Base-by-base conservation (phyloP, 2,797 vertebrate genomes). In the Taeniopygia guttata region DNA sequence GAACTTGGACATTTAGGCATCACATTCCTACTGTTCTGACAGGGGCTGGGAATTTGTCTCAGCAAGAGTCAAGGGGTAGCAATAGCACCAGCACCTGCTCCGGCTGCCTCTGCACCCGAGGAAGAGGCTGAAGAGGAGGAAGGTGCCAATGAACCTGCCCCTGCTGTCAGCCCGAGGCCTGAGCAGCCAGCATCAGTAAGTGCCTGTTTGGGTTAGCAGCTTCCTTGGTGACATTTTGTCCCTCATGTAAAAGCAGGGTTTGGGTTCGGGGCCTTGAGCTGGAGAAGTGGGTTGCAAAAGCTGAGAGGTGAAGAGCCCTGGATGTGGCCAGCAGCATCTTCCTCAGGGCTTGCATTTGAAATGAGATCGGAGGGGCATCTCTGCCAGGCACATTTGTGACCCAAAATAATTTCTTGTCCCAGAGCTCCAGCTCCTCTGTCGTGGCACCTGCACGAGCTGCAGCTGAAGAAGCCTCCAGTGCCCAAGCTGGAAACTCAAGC, bases 1-100 rank as follows among this genome's bases (percentile, higher is more conserved):
- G 17, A 18, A n/a, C 18, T 21, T 21, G n/a, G 42, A 13, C 0
- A 0, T 40, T 48, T 9, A n/a, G 34, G 18, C 14, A 21, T 26
- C 51, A 13, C 11, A 32, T 36, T n/a, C 20, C 21, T 9, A 7
- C 3, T 21, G 0, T 21, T 79, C 11, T 55, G 51, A 26, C 14
- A 38, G 13, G 42, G n/a, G 22, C 51, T 1, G 4, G 17, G 62
- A 38, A n/a, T 67, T 66, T 38, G 14, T 38, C 29, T 48, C 6
- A 26, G 22, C 46, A 21, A 14, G 62, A 40, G 36, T 22, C 15
- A 51, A 14, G 51, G 16, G 34, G 22, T 6, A 18, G 51, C 42
- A 17, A 56, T n/a, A 17, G 62, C 22, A 20, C 46, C 46, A 26
- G 46, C 55, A 36, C n/a, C 46, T 60, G 26, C 38, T 82, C 46